Evolutionary conservation across 2,113 vertebrate species (phyloP).

Genomic region (Pongo pygmaeus): DNA sequence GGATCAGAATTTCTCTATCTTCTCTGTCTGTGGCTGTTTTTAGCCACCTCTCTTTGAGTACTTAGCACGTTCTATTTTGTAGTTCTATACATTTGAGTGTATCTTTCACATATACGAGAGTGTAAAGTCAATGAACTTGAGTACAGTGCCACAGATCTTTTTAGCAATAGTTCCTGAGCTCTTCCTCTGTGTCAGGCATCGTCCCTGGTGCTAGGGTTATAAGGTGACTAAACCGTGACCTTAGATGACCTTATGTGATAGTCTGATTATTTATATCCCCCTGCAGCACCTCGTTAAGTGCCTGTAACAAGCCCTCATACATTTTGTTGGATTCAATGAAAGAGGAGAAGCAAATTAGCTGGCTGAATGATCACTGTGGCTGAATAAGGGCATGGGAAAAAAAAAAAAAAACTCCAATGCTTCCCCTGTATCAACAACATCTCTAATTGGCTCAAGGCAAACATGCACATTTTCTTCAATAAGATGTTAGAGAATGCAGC

Average conservation of each 20-base stretch:
- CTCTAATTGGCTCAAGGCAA: constrained; percentile 53
- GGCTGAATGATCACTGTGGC: background rate
- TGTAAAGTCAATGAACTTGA: background rate
- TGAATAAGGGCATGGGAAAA: background rate
- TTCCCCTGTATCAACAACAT: background rate
- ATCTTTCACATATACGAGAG: background rate
- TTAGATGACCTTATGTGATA: background rate
- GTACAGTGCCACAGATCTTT: background rate
- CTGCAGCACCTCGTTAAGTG: background rate
- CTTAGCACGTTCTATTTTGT: background rate
- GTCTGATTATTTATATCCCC: background rate
- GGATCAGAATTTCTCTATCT: background rate
- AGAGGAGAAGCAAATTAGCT: constrained; percentile 42
- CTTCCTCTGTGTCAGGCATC: background rate
- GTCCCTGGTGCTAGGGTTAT: background rate
- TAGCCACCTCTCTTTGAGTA: background rate
- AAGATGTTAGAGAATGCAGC: background rate
- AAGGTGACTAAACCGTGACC: background rate
- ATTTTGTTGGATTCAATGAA: background rate
- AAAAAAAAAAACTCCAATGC: background rate
- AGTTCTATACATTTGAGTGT: background rate
- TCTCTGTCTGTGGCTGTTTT: background rate
- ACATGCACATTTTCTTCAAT: constrained; percentile 44
- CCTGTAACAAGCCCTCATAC: background rate
- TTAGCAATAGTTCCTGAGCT: background rate